A percentile compares a stretch with the other conserved stretches of the same genome.
Evolutionary conservation across 2,797 vertebrate genomes (phyloP).

Genomic region (Characodon lateralis): DNA sequence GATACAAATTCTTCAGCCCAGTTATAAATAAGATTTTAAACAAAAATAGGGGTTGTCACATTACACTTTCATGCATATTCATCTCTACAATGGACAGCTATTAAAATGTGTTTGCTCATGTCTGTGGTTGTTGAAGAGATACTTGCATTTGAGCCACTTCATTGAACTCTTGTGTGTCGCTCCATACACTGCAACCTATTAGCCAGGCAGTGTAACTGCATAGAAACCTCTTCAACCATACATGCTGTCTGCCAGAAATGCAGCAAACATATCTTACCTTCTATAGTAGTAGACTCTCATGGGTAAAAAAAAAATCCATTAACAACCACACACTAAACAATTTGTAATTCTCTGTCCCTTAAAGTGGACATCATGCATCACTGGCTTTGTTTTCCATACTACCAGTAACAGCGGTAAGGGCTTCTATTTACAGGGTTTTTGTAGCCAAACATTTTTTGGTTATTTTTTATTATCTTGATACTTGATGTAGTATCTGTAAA

Average conservation of each 20-base stretch:
- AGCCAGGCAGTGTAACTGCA: background rate
- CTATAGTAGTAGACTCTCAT: background rate
- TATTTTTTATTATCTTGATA: too few species aligned
- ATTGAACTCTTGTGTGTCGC: background rate
- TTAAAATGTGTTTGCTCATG: too few species aligned
- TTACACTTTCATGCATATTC: background rate
- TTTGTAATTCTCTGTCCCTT: too few species aligned
- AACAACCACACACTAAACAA: too few species aligned
- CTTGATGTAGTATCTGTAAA: too few species aligned
- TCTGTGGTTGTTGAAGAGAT: too few species aligned
- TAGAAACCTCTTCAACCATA: background rate
- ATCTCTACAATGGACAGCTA: background rate
- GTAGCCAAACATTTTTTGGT: too few species aligned
- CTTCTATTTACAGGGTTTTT: too few species aligned
- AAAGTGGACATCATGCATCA: too few species aligned
- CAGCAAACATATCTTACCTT: background rate
- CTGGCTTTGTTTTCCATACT: too few species aligned
- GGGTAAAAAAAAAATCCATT: background rate
- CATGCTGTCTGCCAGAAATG: too few species aligned
- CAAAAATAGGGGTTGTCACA: background rate
- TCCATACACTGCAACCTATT: background rate
- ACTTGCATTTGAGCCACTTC: background rate
- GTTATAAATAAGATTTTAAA: background rate
- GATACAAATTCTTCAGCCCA: slow-evolving; percentile 15
- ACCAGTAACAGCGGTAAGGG: too few species aligned